Evolutionary conservation across 1,140 invertebrate species (phyloP), one percentile per base, ranked within the genome.

Genomic region (Argopecten irradians): DNA sequence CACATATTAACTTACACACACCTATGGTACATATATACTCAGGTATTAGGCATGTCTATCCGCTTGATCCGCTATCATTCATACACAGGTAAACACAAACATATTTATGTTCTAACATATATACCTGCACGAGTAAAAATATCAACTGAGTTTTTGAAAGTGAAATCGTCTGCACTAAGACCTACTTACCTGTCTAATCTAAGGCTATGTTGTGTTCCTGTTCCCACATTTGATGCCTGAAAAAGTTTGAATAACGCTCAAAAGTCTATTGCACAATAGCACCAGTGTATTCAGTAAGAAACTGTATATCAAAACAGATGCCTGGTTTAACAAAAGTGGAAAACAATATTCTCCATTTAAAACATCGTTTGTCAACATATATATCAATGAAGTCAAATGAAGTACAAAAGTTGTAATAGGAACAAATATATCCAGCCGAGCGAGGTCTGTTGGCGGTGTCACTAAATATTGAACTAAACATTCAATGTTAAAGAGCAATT

Each of bases 141-240:
- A 71, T 16, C 8, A 16, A n/a, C 43, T 19, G 43, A 46, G 19
- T 46, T 46, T 46, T 46, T 46, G 43, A 46, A 46, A 46, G 43
- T 46, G 43, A 46, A 46, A 71, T 28, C 55, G 28, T 28, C 55
- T 71, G 22, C 1, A 71, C n/a, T 71, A 71, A 71, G n/a, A 28
- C 55, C n/a, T 71, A 71, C 55, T 71, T 71, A 71, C 55, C 55
- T 71, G 16, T 71, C n/a, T 71, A 71, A 71, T 71, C 55, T n/a
- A 28, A 71, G 1, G n/a, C 5, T 71, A 71, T 71, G 22, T 22
- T 0, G 55, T 28, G 2, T 71, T n/a, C 8, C 22, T n/a, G 55
- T 28, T 28, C n/a, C 5, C 22, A 19, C 22, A 19, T 71, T 28
- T 71, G 55, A 71, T 71, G 55, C 55, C 55, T 71, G 55, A 71